Percentiles rank a stretch among this genome's conserved stretches.
phyloP scores from a whole-genome alignment of 2,888 invertebrate genomes.

The Carterocephalus palaemon region DNA sequence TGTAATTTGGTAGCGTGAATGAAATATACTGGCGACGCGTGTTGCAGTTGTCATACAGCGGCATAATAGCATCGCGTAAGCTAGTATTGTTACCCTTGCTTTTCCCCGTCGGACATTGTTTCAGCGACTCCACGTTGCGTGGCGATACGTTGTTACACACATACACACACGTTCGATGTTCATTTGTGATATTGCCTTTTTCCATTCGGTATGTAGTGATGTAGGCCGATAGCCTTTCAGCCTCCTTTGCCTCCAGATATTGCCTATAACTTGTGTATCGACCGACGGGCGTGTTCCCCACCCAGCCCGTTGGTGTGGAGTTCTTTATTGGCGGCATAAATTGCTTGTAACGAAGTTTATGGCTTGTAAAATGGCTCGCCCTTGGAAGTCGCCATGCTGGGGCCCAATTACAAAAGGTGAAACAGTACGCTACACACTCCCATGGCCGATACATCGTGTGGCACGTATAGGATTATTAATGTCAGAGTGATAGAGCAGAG shows the following conservation, averaged over 20 bases:
- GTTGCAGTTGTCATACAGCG: neutral
- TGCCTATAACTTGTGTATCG: constrained; percentile 23
- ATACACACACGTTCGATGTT: constrained; percentile 19
- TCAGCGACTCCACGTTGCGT: constrained; percentile 12
- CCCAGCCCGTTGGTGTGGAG: constrained; percentile 7
- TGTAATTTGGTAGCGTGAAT: too few species aligned
- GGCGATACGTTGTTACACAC: constrained; percentile 23
- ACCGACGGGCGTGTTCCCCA: constrained; percentile 2
- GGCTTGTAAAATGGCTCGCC: constrained; percentile 33
- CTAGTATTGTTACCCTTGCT: constrained; percentile 4
- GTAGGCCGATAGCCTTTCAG: constrained; percentile 25
- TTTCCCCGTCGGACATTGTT: constrained; percentile 20
- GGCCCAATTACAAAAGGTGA: constrained; percentile 30
- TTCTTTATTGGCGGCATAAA: constrained; percentile 36
- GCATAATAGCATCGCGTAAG: constrained; percentile 9
- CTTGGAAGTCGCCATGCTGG: constrained; percentile 29
- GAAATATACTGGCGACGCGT: too few species aligned
- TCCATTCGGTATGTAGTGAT: constrained; percentile 24
- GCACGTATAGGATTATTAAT: too few species aligned
- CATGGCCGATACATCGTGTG: constrained; percentile 13
- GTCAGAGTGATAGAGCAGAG: too few species aligned
- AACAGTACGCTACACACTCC: constrained; percentile 28
- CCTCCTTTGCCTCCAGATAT: constrained; percentile 30
- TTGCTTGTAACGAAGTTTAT: constrained; percentile 37
- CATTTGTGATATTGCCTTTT: constrained; percentile 28